Percentiles rank a stretch among this genome's conserved stretches.
phyloP scores from a whole-genome alignment of 2,888 invertebrate species.

The Leptinotarsa haldemani region DNA sequence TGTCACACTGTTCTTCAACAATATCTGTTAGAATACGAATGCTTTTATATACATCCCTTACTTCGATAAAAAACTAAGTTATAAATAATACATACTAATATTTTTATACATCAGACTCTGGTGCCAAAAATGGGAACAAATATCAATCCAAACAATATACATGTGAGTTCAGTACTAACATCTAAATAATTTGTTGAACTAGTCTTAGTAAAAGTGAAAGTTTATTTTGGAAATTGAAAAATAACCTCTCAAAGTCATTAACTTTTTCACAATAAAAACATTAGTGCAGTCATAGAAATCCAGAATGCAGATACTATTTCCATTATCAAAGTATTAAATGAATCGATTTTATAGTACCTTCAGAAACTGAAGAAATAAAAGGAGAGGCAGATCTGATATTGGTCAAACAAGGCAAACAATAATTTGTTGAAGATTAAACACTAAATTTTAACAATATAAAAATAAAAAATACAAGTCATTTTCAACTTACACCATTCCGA shows the following conservation, averaged over 20 bases:
- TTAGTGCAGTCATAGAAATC: too few relatives aligned
- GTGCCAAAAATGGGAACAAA: constrained; percentile 40
- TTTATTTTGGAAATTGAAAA: background rate
- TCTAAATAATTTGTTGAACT: background rate
- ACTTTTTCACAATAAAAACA: too few relatives aligned
- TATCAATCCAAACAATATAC: constrained; percentile 26
- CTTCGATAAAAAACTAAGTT: constrained; percentile 43
- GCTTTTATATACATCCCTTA: constrained; percentile 48
- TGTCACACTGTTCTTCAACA: constrained; percentile 48
- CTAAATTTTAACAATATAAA: too few relatives aligned
- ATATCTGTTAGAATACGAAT: constrained; percentile 34
- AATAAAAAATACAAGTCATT: too few relatives aligned
- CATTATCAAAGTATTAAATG: too few relatives aligned
- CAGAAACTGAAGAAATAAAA: background rate
- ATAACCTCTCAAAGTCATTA: background rate
- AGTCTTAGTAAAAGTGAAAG: background rate
- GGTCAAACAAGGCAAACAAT: too few relatives aligned
- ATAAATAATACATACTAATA: constrained; percentile 47
- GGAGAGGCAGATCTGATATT: background rate
- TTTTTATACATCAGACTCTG: constrained; percentile 52
- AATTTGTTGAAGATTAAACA: too few relatives aligned
- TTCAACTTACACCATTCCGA: too few relatives aligned
- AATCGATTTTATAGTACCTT: too few relatives aligned
- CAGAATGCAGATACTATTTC: too few relatives aligned
- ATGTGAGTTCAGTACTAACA: constrained; percentile 1